Evolutionary conservation across 2,113 vertebrate genomes (phyloP), one percentile per base, ranked within the genome.

Genomic region (Misgurnus mizolepis): DNA sequence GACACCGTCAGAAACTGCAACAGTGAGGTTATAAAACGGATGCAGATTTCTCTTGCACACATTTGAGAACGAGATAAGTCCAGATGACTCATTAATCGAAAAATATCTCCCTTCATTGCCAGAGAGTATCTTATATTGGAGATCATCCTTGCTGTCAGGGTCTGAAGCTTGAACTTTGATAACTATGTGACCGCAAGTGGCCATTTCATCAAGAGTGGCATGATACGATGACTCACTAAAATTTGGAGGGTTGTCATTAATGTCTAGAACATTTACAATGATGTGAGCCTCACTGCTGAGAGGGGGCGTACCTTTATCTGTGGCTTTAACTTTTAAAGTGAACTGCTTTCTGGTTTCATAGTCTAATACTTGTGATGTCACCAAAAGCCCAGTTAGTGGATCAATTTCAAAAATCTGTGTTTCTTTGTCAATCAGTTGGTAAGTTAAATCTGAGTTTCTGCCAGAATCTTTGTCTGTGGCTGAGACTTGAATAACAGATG

Each of bases 131-230:
- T 96, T 93, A 0, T 99, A 99, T 53, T 95, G 93, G 66, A 99
- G 91, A 5, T 89, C 90, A 22, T 97, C 95, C 15, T 84, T 89
- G 0, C 89, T 91, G 14, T 99, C 98, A 0, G 94, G 93, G 77
- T 99, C 98, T 67, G 95, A 94, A 18, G 96, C 98, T 84, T 99
- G 97, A 60, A 99, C 95, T 91, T 95, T 98, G 75, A 98, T 92
- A 49, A 98, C 95, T 0, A 97, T 92, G 78, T 99, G 96, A 14
- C 96, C 97, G 64, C 98, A 99, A 0, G 92, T 96, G 14, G 96
- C 97, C 92, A 94, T 91, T 89, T 98, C 95, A 47, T 96, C 96
- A 67, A 99, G 90, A 15, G 93, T 95, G 65, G 96, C 94, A 78
- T 95, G 92, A 43, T 97, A 99, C 7, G 93, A 92, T 55, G 94